Conservation (phyloP, 2,797 vertebrate genomes). For the Alcedo atthis region DNA sequence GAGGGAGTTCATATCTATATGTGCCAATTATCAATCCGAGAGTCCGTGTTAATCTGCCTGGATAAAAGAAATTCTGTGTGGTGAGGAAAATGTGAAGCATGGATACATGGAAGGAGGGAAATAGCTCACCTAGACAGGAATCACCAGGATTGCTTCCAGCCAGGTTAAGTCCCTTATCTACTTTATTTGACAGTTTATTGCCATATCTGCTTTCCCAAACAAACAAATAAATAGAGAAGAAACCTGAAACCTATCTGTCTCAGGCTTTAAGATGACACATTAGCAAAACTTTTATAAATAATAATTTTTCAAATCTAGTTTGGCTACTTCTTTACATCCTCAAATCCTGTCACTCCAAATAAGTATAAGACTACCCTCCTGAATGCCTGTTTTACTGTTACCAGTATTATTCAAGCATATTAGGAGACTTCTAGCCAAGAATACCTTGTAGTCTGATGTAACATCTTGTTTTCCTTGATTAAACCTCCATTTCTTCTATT, state of each 20-base stretch:
- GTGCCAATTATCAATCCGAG: slow-evolving; percentile 9
- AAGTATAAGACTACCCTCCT: background rate
- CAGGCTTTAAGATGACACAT: background rate
- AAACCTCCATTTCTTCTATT: slow-evolving; percentile 28
- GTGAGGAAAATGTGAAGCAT: background rate
- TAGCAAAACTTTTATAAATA: background rate
- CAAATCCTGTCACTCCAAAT: background rate
- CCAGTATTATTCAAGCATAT: slow-evolving; percentile 41
- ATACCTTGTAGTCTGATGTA: slow-evolving; percentile 34
- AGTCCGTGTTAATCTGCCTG: background rate
- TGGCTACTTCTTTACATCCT: slow-evolving; percentile 1
- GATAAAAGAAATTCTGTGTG: slow-evolving; percentile 3
- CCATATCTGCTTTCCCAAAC: background rate
- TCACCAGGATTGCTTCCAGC: background rate
- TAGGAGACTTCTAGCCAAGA: slow-evolving; percentile 33
- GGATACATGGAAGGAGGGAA: background rate
- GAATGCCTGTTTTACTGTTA: background rate
- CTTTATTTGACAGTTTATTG: background rate
- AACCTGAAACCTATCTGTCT: background rate
- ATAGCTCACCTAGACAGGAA: background rate
- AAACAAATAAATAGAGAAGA: background rate
- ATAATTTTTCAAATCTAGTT: slow-evolving; percentile 3
- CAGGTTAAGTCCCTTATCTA: background rate
- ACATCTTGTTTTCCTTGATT: slow-evolving; percentile 49
- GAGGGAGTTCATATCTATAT: background rate